Evolutionary conservation across 2,113 vertebrate species (phyloP).

Genomic region (Rhizomys pruinosus): DNA sequence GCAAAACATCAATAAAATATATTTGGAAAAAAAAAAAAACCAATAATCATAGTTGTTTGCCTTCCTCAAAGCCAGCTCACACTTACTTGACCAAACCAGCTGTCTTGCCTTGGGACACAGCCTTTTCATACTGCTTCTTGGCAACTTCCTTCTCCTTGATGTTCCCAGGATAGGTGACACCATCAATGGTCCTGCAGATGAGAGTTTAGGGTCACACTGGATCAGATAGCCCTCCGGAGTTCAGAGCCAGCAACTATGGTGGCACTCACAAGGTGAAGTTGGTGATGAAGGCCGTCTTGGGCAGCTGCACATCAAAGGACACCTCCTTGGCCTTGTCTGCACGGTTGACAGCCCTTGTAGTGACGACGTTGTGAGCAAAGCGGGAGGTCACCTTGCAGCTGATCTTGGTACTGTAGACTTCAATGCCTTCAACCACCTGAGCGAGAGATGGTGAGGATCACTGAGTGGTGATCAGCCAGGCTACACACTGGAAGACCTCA

Average conservation of each 20-base stretch:
- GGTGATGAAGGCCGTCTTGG: constrained; percentile 96
- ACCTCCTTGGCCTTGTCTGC: constrained; percentile 89
- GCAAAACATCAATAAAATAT: no score
- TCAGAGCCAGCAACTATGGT: background rate
- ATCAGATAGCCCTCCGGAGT: background rate
- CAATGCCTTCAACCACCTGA: constrained; percentile 72
- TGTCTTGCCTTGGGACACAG: constrained; percentile 94
- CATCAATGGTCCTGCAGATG: constrained; percentile 91
- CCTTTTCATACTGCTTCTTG: constrained; percentile 91
- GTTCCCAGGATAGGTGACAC: constrained; percentile 91
- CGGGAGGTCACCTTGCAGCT: constrained; percentile 91
- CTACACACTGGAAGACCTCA: background rate
- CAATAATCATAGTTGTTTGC: background rate
- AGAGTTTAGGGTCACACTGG: background rate
- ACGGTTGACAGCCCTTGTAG: constrained; percentile 91
- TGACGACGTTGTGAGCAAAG: constrained; percentile 93
- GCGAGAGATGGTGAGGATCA: background rate
- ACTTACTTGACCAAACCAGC: constrained; percentile 95
- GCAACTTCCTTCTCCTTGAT: constrained; percentile 95
- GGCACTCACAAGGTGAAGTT: constrained; percentile 93
- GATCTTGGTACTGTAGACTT: constrained; percentile 93
- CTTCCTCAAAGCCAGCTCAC: background rate
- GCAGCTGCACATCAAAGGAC: constrained; percentile 92
- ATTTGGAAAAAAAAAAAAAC: no score
- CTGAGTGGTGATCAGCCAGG: background rate